A percentile compares a stretch with the other conserved stretches of the same genome.
Conservation (phyloP, 2,888 invertebrate species). For the Microplitis deprimator region DNA sequence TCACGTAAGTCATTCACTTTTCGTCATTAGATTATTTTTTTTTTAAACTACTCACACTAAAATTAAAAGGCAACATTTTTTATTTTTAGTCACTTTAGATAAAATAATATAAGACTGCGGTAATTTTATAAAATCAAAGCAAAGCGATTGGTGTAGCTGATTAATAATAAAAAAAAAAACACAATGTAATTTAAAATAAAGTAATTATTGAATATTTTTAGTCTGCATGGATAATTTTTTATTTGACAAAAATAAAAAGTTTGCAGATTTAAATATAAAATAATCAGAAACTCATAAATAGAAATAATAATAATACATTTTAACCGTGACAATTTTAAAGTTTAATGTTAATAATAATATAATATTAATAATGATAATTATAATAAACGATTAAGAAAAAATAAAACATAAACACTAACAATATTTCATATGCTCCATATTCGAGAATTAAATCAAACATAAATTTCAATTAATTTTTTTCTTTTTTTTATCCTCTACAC, state of each 20-base stretch:
- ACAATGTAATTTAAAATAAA: constrained; percentile 42
- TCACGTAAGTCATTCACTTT: constrained; percentile 45
- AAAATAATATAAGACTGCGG: constrained; percentile 57
- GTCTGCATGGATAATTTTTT: neutral
- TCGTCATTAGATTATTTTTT: constrained; percentile 45
- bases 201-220: constrained; percentile 26
- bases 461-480: constrained; percentile 33
- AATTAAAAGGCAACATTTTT: constrained; percentile 65
- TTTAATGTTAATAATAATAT: neutral
- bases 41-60: constrained; percentile 70
- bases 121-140: constrained; percentile 57
- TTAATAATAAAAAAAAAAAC: constrained; percentile 57
- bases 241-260: constrained; percentile 1
- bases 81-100: constrained; percentile 45
- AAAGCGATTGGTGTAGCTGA: constrained; percentile 66
- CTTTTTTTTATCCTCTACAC: constrained; percentile 35
- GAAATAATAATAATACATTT: neutral
- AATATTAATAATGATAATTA: constrained; percentile 26
- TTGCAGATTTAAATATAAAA: neutral
- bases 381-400: constrained; percentile 35
- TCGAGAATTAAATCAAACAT: constrained; percentile 11
- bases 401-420: constrained; percentile 47
- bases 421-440: constrained; percentile 19
- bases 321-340: neutral
- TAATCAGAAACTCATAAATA: neutral